Conservation (phyloP, 2,113 vertebrate genomes). For the Malurus melanocephalus region DNA sequence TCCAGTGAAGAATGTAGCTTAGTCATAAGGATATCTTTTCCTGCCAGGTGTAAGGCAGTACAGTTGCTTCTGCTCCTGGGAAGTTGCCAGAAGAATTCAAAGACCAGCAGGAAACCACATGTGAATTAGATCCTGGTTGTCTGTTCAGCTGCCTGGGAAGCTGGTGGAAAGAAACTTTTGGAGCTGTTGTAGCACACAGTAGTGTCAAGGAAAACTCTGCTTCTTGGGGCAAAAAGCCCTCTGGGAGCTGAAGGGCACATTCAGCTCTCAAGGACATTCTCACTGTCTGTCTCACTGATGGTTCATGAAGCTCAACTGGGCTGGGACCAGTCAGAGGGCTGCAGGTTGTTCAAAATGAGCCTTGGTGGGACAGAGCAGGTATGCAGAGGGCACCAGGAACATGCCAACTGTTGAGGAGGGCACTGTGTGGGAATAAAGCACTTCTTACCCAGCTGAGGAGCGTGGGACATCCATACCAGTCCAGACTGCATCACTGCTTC, state of each 20-base stretch:
- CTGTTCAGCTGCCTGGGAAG: not conserved
- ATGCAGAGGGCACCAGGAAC: not conserved
- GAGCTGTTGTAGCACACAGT: not conserved
- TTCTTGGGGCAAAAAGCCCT: not conserved
- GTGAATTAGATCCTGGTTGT: not conserved
- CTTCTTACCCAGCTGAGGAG: not conserved
- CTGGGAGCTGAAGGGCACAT: not conserved
- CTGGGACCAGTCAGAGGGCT: not conserved
- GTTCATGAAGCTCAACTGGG: not conserved
- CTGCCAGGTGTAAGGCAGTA: not conserved
- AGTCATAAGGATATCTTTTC: not conserved
- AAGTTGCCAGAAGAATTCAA: not conserved
- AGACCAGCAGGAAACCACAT: not conserved
- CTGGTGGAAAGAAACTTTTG: not conserved
- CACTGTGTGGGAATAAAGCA: not conserved
- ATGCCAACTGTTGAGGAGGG: not conserved
- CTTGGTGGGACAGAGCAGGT: not conserved
- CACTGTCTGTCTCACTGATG: not conserved
- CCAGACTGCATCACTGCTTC: slow-evolving; percentile 24
- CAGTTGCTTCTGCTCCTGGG: not conserved
- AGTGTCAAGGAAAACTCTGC: not conserved
- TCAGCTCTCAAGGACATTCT: fast-evolving
- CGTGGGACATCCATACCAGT: fast-evolving
- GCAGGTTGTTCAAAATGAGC: not conserved
- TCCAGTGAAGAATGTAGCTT: not conserved